These are phyloP conservation scores for Monochamus alternatus DNA, from an alignment of 2,888 invertebrate genomes.

Conservation along the genomic window DNA sequence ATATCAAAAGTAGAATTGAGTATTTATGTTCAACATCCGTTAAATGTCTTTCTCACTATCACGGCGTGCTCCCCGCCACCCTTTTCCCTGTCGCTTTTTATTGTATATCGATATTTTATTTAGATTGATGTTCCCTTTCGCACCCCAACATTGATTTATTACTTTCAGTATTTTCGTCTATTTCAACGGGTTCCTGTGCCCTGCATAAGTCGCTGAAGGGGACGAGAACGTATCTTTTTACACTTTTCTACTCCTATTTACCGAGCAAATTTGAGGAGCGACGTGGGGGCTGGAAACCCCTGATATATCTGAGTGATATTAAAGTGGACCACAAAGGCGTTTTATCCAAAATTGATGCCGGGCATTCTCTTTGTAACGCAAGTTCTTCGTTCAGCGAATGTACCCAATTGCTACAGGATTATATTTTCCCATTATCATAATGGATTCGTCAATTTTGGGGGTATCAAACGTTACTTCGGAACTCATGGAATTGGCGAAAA, in stretches of 20 bases:
- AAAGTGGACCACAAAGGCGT: no score
- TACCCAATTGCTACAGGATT: no score
- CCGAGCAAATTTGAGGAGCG: background rate
- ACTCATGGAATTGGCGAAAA: no score
- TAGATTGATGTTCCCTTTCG: constrained; percentile 54
- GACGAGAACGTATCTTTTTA: background rate
- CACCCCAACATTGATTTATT: constrained; percentile 53
- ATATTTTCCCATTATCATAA: no score
- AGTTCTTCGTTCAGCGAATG: no score
- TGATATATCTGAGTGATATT: no score
- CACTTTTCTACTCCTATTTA: background rate
- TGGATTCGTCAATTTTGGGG: no score
- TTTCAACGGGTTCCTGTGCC: constrained; percentile 3
- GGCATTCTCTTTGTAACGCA: no score
- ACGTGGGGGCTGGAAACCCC: no score
- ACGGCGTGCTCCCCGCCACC: constrained; percentile 23
- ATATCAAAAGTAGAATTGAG: constrained; percentile 40
- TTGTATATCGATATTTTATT: constrained; percentile 56
- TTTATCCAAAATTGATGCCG: no score
- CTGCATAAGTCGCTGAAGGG: constrained; percentile 7
- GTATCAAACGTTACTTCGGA: no score
- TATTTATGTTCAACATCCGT: constrained; percentile 49
- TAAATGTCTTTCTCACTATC: constrained; percentile 50
- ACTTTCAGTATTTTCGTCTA: constrained; percentile 37
- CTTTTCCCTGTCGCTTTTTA: constrained; percentile 45